These are phyloP conservation scores for Antechinus stuartii DNA, from an alignment of 2,113 vertebrate genomes.

Conservation along the genomic window DNA sequence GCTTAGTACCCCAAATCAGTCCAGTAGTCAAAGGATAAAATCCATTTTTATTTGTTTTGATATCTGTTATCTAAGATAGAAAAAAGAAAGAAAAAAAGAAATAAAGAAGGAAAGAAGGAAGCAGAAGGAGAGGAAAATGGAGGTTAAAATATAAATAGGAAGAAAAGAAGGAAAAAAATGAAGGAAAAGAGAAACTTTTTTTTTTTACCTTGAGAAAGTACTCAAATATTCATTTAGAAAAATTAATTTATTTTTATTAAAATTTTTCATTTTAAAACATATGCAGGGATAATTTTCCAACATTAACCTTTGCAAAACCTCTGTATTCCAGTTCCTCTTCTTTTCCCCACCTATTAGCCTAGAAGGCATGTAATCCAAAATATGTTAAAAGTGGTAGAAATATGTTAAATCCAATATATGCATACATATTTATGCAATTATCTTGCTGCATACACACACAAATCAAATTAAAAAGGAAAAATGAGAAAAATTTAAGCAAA, in stretches of 20 bases:
- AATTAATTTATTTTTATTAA: slow-evolving; percentile 6
- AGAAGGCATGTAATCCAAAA: no score
- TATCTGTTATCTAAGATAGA: neutral
- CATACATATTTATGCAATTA: no score
- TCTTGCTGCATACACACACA: no score
- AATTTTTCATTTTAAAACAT: no score
- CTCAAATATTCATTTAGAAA: slow-evolving; percentile 36
- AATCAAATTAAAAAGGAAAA: no score
- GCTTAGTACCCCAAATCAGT: neutral
- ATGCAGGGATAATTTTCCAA: no score
- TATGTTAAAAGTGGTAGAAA: no score
- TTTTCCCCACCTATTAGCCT: no score
- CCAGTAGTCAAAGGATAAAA: neutral
- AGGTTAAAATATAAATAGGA: neutral
- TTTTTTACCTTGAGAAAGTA: slow-evolving; percentile 15
- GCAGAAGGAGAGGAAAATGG: neutral
- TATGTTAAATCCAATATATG: no score
- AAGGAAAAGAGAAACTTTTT: neutral
- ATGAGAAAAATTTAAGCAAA: no score
- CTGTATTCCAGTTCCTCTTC: no score
- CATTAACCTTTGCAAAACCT: no score
- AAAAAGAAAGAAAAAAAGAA: neutral
- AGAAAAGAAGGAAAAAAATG: neutral
- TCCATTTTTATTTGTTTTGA: neutral
- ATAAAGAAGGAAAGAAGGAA: neutral